Base-by-base conservation (phyloP, 2,888 invertebrate genomes). In the Seladonia tumulorum region DNA sequence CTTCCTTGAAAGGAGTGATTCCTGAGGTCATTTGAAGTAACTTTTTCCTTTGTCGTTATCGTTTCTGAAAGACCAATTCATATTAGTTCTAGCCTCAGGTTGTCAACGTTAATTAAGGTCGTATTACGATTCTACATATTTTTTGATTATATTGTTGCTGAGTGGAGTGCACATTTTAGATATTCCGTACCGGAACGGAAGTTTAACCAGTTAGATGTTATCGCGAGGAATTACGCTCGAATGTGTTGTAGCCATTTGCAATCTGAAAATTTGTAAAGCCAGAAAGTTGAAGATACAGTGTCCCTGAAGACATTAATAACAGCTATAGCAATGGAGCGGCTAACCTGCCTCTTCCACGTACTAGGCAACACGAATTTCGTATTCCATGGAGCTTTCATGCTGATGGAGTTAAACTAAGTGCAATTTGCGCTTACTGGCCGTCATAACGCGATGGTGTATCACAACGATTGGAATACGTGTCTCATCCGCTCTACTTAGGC, bases 331-430 rank as follows among this genome's bases (percentile, higher is more conserved):
- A 45, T 42, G 66, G 76, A 66, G 70, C 68, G 25, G 73, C 49
- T 82, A 83, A 73, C 77, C 60, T 76, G 75, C 72, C 86, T 39
- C 83, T 72, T 73, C 66, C 29, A 70, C 63, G 80, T 85, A 85
- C 83, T 81, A 72, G 70, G 63, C 60, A 75, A 39, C 81, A 74
- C 82, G 87, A 91, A 93, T 93, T 93, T 93, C 87, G 92, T 93
- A 93, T 93, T 93, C 93, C 86, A 83, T 87, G 90, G 86, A 79
- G 90, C 89, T 90, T 90, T 87, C 87, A 75, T 82, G 80, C 87
- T 90, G 88, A 84, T 87, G 87, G 90, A 93, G 93, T 93, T 93
- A 85, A 89, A 90, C 92, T 91, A 93, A 93, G 91, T 92, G 92
- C 92, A 92, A 92, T 93, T 93, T 92, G 92, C 87, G 91, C 88